Evolutionary conservation across 2,113 vertebrate genomes (phyloP).

Genomic region (Gobio gobio): DNA sequence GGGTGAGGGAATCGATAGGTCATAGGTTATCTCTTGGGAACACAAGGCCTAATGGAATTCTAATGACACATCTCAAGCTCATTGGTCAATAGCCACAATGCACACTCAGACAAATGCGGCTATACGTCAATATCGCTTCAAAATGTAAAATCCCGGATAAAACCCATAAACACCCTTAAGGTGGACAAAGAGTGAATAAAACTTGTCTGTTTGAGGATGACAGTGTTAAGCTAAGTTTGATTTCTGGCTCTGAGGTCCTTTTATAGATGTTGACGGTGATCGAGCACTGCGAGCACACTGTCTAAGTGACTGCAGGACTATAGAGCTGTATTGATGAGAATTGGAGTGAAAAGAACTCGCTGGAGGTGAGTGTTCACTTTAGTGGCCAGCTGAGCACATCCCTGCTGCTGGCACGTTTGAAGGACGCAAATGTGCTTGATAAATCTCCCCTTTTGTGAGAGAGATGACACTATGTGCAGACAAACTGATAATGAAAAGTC

Average conservation of each 20-base stretch:
- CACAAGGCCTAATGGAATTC: slow-evolving; percentile 56
- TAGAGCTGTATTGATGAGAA: slow-evolving; percentile 30
- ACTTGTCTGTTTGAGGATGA: background rate
- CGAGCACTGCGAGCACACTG: background rate
- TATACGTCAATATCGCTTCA: background rate
- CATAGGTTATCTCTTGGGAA: slow-evolving; percentile 54
- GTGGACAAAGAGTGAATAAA: background rate
- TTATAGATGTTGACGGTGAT: background rate
- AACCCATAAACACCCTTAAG: background rate
- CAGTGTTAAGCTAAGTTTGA: background rate
- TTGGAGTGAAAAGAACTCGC: slow-evolving; percentile 3
- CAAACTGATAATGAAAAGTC: slow-evolving; percentile 54
- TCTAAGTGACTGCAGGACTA: background rate
- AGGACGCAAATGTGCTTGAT: slow-evolving; percentile 46
- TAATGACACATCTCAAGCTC: slow-evolving; percentile 47
- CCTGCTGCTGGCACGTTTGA: slow-evolving; percentile 17
- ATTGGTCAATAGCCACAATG: slow-evolving; percentile 45
- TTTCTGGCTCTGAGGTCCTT: slow-evolving; percentile 3
- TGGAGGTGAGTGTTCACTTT: slow-evolving; percentile 15
- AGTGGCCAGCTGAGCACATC: slow-evolving; percentile 11
- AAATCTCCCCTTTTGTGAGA: slow-evolving; percentile 34
- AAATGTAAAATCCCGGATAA: background rate
- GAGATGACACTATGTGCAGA: slow-evolving; percentile 41
- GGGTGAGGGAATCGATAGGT: slow-evolving; percentile 48
- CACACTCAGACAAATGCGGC: slow-evolving; percentile 32